Base-by-base conservation (phyloP, 2,888 invertebrate species). In the Clepsis dumicolana region DNA sequence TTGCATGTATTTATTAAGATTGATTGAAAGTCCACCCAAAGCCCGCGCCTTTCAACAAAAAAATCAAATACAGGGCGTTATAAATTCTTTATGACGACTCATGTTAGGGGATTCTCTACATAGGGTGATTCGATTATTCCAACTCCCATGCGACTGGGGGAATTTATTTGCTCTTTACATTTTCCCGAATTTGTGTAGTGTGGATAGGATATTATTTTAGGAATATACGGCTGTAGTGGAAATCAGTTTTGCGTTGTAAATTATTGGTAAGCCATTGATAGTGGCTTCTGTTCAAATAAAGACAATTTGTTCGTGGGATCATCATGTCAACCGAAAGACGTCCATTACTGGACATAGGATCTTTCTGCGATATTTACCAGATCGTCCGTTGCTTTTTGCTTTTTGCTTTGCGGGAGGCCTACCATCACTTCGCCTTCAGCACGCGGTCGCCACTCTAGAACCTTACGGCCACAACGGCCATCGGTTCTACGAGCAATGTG, bases 91-190 rank as follows among this genome's bases (percentile, higher is more conserved):
- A 50, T 50, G 62, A 44, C 62, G 38, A 67, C 62, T 63, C 67
- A 41, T 67, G 62, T 67, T 67, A 67, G 67, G 67, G 67, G 67
- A 62, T 41, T 25, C 61, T 25, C 53, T 54, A 61, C 53, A 44
- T 35, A 50, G 62, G 57, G 50, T 67, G 67, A 67, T 67, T 67
- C 67, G 67, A 67, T 67, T 67, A 67, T 67, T 56, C 29, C 50
- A 35, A 56, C 56, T 63, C 67, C 67, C 67, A 52, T 67, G 62
- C 27, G 67, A 63, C 62, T 63, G 63, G 67, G 67, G 67, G 67
- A 67, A 63, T 67, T 67, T 67, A 67, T 67, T 67, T 63, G 67
- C 62, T 67, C 62, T 67, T 67, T 67, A 63, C 67, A 67, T 67
- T 63, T 63, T 57, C 38, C 67, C 62, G 57, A 67, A 67, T 67